Evolutionary conservation across 64 coral and sea anemone genomes (phyloP).

Genomic region (Dendronephthya gigantea): DNA sequence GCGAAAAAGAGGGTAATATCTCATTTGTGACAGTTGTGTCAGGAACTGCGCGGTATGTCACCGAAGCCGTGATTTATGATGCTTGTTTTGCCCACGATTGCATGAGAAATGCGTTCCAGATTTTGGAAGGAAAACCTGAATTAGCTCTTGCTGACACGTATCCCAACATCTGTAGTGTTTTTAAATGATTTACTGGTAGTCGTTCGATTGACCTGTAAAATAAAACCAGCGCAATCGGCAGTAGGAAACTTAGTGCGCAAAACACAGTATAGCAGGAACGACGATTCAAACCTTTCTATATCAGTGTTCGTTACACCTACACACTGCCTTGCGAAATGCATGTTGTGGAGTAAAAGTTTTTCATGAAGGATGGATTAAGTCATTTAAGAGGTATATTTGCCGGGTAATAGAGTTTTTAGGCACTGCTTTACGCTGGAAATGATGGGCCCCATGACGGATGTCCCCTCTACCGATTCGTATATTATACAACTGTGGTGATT

Average conservation of each 20-base stretch:
- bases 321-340: background rate
- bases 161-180: background rate
- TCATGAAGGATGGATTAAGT: background rate
- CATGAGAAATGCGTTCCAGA: conserved; percentile 16
- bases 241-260: background rate
- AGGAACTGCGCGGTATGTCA: background rate
- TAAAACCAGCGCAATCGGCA: background rate
- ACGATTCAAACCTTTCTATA: background rate
- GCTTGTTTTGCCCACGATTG: background rate
- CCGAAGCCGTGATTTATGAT: conserved; percentile 1
- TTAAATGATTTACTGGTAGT: background rate
- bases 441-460: background rate
- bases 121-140: background rate
- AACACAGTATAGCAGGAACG: background rate
- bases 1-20: background rate
- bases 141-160: background rate
- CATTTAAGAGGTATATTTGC: background rate
- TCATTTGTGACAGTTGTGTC: conserved; percentile 18
- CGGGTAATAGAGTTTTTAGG: background rate
- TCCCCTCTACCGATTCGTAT: no score
- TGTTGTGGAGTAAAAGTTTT: background rate
- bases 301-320: background rate
- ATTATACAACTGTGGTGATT: no score
- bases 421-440: background rate
- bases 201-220: background rate